A percentile compares a stretch with the other conserved stretches of the same genome.
phyloP scores from a whole-genome alignment of 2,113 vertebrate species.

The Azemiops feae region DNA sequence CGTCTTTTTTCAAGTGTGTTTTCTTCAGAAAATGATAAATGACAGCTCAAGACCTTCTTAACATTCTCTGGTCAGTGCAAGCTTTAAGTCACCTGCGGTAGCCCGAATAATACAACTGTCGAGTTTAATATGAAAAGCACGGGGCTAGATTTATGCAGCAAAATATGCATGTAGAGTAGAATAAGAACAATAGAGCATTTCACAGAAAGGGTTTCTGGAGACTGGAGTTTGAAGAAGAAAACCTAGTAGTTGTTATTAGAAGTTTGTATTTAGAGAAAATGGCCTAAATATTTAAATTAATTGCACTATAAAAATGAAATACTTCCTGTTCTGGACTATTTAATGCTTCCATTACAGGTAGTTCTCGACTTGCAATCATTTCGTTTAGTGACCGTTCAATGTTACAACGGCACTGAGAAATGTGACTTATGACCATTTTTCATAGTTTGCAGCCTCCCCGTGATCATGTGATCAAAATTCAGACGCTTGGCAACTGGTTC shows the following conservation, averaged over 20 bases:
- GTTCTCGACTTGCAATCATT: too few relatives aligned
- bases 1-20: slow-evolving; percentile 22
- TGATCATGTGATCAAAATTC: too few relatives aligned
- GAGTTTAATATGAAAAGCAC: not conserved
- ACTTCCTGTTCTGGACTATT: not conserved
- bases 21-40: slow-evolving; percentile 25
- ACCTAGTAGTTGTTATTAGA: not conserved
- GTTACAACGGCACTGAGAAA: too few relatives aligned
- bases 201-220: not conserved
- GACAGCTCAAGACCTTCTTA: slow-evolving; percentile 18
- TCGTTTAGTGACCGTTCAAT: too few relatives aligned
- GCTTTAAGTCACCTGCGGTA: slow-evolving; percentile 16
- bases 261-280: not conserved
- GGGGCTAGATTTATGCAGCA: not conserved
- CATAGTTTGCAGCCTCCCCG: too few relatives aligned
- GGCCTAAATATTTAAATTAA: not conserved
- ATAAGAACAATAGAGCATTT: not conserved
- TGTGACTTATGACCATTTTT: too few relatives aligned
- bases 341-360: not conserved
- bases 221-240: not conserved
- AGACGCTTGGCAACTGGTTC: too few relatives aligned
- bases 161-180: not conserved
- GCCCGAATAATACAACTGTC: not conserved
- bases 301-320: not conserved
- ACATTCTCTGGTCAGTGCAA: not conserved